Conservation (phyloP, 2,113 vertebrate species). For the Sialia sialis region DNA sequence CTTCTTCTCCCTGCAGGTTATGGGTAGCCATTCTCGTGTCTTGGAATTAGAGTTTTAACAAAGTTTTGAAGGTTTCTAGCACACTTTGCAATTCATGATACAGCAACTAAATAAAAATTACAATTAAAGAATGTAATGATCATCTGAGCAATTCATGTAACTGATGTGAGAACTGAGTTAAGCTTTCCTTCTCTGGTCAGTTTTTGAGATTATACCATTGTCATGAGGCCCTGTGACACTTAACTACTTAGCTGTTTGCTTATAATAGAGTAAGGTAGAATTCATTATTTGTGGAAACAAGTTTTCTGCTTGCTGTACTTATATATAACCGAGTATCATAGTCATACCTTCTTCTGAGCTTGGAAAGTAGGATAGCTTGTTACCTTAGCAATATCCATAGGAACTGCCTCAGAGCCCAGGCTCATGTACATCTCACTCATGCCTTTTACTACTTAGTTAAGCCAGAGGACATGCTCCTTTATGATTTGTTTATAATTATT, state of each 20-base stretch:
- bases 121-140: background rate
- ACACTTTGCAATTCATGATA: background rate
- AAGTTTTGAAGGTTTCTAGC: background rate
- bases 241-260: background rate
- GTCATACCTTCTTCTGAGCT: background rate
- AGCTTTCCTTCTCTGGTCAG: background rate
- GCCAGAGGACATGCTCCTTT: background rate
- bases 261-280: background rate
- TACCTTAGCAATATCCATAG: background rate
- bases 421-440: fast-evolving
- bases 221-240: background rate
- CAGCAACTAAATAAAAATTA: background rate
- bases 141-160: background rate
- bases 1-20: background rate
- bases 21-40: background rate
- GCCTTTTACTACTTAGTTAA: background rate
- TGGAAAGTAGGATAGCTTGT: background rate
- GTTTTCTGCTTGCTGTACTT: background rate
- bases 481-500: background rate
- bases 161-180: background rate
- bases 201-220: background rate
- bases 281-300: background rate
- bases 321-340: background rate
- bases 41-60: background rate
- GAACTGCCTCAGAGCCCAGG: background rate